phyloP scores from a whole-genome alignment of 2,888 invertebrate species.

The Chrysopilus asiliformis region DNA sequence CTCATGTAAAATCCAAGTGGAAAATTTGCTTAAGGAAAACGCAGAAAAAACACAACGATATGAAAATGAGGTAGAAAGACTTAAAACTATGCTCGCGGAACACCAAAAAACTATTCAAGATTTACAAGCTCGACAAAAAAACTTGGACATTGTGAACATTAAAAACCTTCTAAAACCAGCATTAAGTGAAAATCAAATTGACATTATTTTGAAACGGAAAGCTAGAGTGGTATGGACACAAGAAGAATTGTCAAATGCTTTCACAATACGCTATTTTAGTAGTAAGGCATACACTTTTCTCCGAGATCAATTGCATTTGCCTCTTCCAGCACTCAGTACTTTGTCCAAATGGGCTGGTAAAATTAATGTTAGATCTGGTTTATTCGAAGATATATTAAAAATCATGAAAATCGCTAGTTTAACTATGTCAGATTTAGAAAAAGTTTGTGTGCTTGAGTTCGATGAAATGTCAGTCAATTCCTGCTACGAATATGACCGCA shows the following conservation, averaged over 20 bases:
- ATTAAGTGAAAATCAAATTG: slow-evolving; percentile 1
- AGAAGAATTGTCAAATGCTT: neutral
- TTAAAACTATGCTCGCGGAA: no score
- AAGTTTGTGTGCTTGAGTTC: neutral
- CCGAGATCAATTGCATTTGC: neutral
- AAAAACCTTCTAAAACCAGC: no score
- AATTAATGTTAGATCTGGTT: neutral
- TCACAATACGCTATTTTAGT: no score
- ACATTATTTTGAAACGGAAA: neutral
- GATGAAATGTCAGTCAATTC: neutral
- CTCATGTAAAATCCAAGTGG: no score
- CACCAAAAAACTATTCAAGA: no score
- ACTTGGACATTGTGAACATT: no score
- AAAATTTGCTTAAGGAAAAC: no score
- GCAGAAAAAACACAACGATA: no score
- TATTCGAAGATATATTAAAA: neutral
- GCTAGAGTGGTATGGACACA: neutral
- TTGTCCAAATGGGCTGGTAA: neutral
- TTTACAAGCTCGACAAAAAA: no score
- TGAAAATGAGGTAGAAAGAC: no score
- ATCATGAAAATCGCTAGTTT: neutral
- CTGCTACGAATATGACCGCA: neutral
- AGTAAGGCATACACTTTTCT: neutral
- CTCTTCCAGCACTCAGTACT: neutral
- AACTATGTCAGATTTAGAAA: neutral